Evolutionary conservation across 2,797 vertebrate species (phyloP), one percentile per base, ranked within the genome.

Genomic region (Euthynnus affinis): DNA sequence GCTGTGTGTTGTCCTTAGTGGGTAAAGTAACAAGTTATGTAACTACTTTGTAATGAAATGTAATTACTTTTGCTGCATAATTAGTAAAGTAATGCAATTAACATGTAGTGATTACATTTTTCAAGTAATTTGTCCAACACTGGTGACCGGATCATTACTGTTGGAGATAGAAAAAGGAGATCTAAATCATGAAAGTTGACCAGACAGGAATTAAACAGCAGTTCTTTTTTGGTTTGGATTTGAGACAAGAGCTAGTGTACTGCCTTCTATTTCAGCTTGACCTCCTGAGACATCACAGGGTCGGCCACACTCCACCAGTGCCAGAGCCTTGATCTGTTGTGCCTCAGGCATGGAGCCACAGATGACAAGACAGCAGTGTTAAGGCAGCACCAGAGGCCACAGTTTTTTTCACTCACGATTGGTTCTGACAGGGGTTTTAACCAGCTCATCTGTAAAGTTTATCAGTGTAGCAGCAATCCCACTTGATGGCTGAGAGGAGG

Each of bases 221-320:
- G 46, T 46, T 67, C 13, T 29, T 81, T 81, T 44, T 42, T 17
- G 37, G 18, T 51, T 74, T 60, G 57, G 34, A 69, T 87, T 49
- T 83, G 40, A 73, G 48, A 78, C 66, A 67, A 53, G 57, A 69
- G 57, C 55, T 70, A 40, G 17, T 55, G 14, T n/a, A 22, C 20
- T 60, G 76, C 73, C 74, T 77, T 85, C 82, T 80, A 80, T 82
- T 85, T 80, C 75, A 79, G 64, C 57, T 74, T 83, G 74, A 86
- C 80, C 72, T 85, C 66, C 23, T 48, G 75, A 74, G 27, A 78
- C 60, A 29, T 73, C 72, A 76, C 71, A 44, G 17, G 70, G 60
- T 60, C 17, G 29, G 61, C 40, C 59, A 77, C 48, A 76, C 67
- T 61, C 69, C 13, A 34, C 53, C 49, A 65, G 63, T 56, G 75